Evolutionary conservation across 2,113 vertebrate species (phyloP), one percentile per base, ranked within the genome.

Genomic region (Zosterops lateralis): DNA sequence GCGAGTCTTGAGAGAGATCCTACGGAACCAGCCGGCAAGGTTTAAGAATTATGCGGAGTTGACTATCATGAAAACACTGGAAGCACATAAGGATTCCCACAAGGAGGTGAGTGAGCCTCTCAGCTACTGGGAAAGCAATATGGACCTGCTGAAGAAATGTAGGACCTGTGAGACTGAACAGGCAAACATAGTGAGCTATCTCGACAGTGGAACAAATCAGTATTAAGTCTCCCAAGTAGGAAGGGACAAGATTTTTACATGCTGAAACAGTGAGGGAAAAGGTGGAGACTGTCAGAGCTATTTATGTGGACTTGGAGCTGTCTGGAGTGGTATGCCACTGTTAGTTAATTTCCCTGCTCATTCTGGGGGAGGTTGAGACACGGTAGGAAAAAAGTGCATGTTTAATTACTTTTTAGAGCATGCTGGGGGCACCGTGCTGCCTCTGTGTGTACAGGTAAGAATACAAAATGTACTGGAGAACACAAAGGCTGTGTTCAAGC

Each of bases 1-100:
- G 90, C 97, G 99, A 31, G 99, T 99, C n/a, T 97, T 99, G 60
- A 98, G 99, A 73, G 99, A 99, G 95, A 99, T 99, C 85, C 97
- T 99, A n/a, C 98, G 98, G 96, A 99, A 99, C 95, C 99, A 99
- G 96, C 99, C 99, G 0, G 99, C 98, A 9, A 98, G 99, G 88
- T 99, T 99, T 95, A 99, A 99, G 96, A 99, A 99, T 97, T 99
- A 99, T 0, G 99, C 99, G 0, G 99, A 99, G 95, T 79, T 99
- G 66, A 99, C 99, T 25, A 99, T 99, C 97, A 99, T 99, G 99
- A 99, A 99, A 98, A 99, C 99, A 6, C 97, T 99, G 96, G 99
- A 99, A 97, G 99, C 99, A 34, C 99, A 99, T 95, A 99, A 99
- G 96, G 99, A 99, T 96, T 99, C 99, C 21, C 99, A 99, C 93